Percentiles rank a stretch among this genome's conserved stretches.
These are phyloP conservation scores for Pycnomerus fuliginosus DNA, from an alignment of 2,888 invertebrate genomes.

Conservation along the genomic window DNA sequence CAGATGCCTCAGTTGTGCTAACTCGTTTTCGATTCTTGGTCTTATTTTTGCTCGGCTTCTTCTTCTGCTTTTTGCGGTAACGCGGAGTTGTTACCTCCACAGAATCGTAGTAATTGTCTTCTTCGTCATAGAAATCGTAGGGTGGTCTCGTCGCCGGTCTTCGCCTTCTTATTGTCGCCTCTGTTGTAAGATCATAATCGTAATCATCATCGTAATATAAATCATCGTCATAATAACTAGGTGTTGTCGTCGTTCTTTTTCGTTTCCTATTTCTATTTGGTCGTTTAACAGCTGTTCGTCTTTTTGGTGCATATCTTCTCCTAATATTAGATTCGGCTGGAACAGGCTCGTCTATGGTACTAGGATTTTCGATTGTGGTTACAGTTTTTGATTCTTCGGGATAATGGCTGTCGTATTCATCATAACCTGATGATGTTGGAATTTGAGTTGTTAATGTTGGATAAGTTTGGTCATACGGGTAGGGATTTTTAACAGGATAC, in stretches of 20 bases:
- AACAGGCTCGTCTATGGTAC: conserved; percentile 18
- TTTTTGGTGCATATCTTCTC: conserved; percentile 24
- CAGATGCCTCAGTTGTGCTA: not conserved
- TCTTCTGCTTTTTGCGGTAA: conserved; percentile 29
- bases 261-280: conserved; percentile 4
- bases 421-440: conserved; percentile 1
- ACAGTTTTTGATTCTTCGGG: conserved; percentile 6
- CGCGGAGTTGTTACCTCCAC: conserved; percentile 30
- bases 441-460: conserved; percentile 10
- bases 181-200: not conserved
- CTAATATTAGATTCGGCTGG: conserved; percentile 24
- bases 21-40: not conserved
- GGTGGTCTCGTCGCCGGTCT: not conserved
- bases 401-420: conserved; percentile 8
- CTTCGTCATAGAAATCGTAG: conserved; percentile 30
- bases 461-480: conserved; percentile 10
- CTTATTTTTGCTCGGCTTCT: conserved; percentile 10
- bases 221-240: not conserved
- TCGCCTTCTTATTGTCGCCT: conserved; percentile 22
- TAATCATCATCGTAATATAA: conserved; percentile 1
- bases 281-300: conserved; percentile 26
- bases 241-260: not conserved
- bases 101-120: conserved; percentile 27
- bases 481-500: conserved; percentile 28
- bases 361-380: conserved; percentile 4